Base-by-base conservation (phyloP, 2,888 invertebrate genomes). In the Tenthredo distinguenda region DNA sequence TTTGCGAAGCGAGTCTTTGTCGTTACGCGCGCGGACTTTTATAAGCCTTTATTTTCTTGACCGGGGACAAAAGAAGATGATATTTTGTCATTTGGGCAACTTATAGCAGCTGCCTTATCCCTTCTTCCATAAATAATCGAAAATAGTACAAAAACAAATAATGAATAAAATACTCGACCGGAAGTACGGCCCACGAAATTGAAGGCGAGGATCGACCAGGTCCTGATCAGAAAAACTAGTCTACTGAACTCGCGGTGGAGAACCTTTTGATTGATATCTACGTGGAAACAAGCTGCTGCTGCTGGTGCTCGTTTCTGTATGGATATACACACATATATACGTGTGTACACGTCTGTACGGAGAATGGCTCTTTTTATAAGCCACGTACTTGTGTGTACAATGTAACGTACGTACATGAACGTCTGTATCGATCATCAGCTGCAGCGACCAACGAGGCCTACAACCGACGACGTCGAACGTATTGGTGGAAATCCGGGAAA, bases 251-350 rank as follows among this genome's bases (percentile, higher is more conserved):
- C 79, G 12, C n/a, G 12, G 26, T 58, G 47, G 50, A 50, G 76
- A 50, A 31, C 77, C 26, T 77, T 77, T 81, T 81, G 81, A 81
- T 81, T 81, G 81, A 81, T 81, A 81, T 81, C 81, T 62, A 62
- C 81, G 40, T 62, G 58, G 40, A 62, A 37, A 62, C 81, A 40
- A 58, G 62, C 81, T 40, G 81, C 81, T 40, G 26, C 15, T 26
- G 50, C 50, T 50, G n/a, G n/a, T 55, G 55, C 55, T 74, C 40
- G 81, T 81, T 81, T 55, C 50, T 55, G 47, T 50, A 77, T 47
- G 9, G 7, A 50, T 62, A 26, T 62, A 62, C 1, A 26, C 26
- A 26, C 1, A 26, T 26, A 26, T n/a, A 55, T 55, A n/a, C 1
- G n/a, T 40, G 18, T 43, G 43, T 74, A 74, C 26, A 43, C 26